Base-by-base conservation (phyloP, 2,797 vertebrate species). In the Amblyraja radiata region DNA sequence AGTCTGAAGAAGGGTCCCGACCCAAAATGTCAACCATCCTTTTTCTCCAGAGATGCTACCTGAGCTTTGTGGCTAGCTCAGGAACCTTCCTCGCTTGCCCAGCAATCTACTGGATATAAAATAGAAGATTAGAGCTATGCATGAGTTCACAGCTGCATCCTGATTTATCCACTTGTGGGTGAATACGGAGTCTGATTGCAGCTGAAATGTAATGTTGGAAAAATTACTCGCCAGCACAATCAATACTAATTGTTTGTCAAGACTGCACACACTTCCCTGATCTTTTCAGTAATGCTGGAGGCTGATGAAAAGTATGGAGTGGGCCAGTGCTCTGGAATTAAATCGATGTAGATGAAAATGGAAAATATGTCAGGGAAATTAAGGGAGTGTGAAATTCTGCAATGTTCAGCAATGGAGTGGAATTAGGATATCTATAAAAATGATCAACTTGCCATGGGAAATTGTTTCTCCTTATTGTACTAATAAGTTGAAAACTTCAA, bases 181-280 rank as follows among this genome's bases (percentile, higher is more conserved):
- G 61, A 68, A 68, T 36, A 36, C 65, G n/a, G n/a, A 36, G 6
- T 88, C 84, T 21, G 61, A 88, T 65, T n/a, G 36, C 61, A 88
- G 61, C 16, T 68, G 61, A 88, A 68, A 88, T 68, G 63, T 36
- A 88, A 65, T 88, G 84, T 88, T 88, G 61, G 36, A 88, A 68
- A 86, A 68, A 88, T 88, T 68, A 68, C n/a, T 36, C 84, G 32
- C 6, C 63, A 68, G 61, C 18, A 36, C 84, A 88, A 88, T 88
- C 63, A 68, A 88, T 88, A 88, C 84, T 88, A 88, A 88, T 68
- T 88, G 84, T 61, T 36, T 88, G 63, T 36, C 61, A 88, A 65
- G n/a, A 36, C 32, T 63, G 36, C 36, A 10, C 61, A 88, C 84
- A n/a, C 11, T 16, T n/a, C 3, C 14, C 14, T 88, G 61, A 36